Evolutionary conservation across 2,113 vertebrate species (phyloP), one percentile per base, ranked within the genome.

Genomic region (Mesembrinibis cayennensis): DNA sequence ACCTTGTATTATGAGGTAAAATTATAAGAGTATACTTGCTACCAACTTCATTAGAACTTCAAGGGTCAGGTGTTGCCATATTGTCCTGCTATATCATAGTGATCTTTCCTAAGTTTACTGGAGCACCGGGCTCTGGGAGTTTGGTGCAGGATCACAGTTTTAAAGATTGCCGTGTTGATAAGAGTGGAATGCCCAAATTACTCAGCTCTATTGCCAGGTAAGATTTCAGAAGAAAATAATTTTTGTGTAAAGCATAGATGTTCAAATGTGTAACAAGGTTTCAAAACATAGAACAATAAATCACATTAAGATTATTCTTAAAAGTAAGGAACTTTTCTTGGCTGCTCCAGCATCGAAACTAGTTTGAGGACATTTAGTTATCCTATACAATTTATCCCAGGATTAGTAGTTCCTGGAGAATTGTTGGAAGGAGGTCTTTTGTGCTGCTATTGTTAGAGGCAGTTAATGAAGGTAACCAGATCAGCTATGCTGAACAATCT

Each of bases 241-340:
- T 76, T 82, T 74, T 63, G 27, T 50, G 17, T 82, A 38, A 76
- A 89, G 32, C 9, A 11, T 14, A 38, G 10, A 10, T 55, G 12
- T 79, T 87, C 30, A 79, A 47, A 85, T 25, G 16, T 69, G 53
- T 36, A 77, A 56, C 21, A 44, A 70, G 11, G 3, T 62, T 90
- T 88, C 27, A 30, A 61, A 85, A 69, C 26, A n/a, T 3, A 34
- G 25, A 52, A 23, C 34, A 13, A 58, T 38, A 72, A 67, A 63
- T 86, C 56, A 59, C 38, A 16, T 66, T 63, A 38, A 55, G 38
- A 16, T 70, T n/a, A n/a, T 36, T 72, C 30, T 85, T 76, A 55
- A 72, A 88, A 82, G 13, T 67, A 59, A 82, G 38, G 29, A 87
- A 63, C n/a, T 90, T 90, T 90, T 23, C 44, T 72, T 93, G 30